Evolutionary conservation across 2,113 vertebrate species (phyloP).

Genomic region (Syngnathoides biaculeatus): DNA sequence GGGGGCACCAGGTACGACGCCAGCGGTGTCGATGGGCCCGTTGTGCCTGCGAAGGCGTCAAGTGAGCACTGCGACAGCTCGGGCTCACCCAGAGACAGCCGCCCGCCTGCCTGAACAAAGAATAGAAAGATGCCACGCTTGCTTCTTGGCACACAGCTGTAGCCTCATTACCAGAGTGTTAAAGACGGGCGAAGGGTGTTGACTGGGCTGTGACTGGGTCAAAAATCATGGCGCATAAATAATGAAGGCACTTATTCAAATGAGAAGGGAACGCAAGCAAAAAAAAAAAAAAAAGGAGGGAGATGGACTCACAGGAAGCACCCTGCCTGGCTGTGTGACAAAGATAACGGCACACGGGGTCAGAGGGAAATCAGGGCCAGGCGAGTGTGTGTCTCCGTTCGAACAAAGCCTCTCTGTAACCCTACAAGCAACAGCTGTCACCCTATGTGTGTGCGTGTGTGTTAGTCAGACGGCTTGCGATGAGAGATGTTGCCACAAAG

Average conservation of each 20-base stretch:
- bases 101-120: slow-evolving; percentile 39
- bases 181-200: slow-evolving; percentile 27
- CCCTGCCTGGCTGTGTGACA: slow-evolving; percentile 37
- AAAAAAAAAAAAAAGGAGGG: slow-evolving; percentile 7
- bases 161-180: slow-evolving; percentile 53
- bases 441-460: slow-evolving; percentile 34
- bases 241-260: slow-evolving; percentile 65
- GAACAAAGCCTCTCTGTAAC: slow-evolving; percentile 69
- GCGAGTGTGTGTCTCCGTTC: slow-evolving; percentile 15
- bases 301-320: slow-evolving; percentile 24
- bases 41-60: slow-evolving; percentile 20
- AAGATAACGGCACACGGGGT: slow-evolving; percentile 43
- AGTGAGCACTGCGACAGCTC: slow-evolving; percentile 30
- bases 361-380: slow-evolving; percentile 29
- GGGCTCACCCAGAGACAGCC: slow-evolving; percentile 34
- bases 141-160: slow-evolving; percentile 48
- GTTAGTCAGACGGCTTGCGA: slow-evolving; percentile 5
- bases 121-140: slow-evolving; percentile 55
- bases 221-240: slow-evolving; percentile 38
- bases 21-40: slow-evolving; percentile 4
- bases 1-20: slow-evolving; percentile 23
- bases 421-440: slow-evolving; percentile 73
- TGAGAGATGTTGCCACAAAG: slow-evolving; percentile 15
- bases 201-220: slow-evolving; percentile 47
- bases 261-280: slow-evolving; percentile 33